Conservation (phyloP, 2,113 vertebrate species). For the Hystrix brachyura region DNA sequence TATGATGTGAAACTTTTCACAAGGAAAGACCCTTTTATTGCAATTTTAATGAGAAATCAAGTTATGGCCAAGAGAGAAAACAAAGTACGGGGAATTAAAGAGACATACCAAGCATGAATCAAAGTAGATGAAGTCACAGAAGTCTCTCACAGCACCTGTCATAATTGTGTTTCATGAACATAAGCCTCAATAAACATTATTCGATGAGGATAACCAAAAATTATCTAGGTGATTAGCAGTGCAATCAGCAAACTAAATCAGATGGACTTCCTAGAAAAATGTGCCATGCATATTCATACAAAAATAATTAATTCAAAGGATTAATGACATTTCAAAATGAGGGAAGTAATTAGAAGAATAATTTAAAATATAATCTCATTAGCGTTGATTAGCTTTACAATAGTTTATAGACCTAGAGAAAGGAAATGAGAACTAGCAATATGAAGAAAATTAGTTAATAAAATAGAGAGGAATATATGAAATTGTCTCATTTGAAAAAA, state of each 20-base stretch:
- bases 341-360: conserved; percentile 75
- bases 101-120: not conserved
- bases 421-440: conserved; percentile 23
- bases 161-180: conserved; percentile 21
- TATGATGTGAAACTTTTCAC: conserved; percentile 3
- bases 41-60: not conserved
- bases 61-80: not conserved
- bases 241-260: conserved; percentile 78
- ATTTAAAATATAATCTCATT: conserved; percentile 79
- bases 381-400: conserved; percentile 76
- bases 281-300: conserved; percentile 76
- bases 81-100: conserved; percentile 20
- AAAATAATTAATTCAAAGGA: conserved; percentile 79
- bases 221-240: conserved; percentile 66
- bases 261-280: conserved; percentile 71
- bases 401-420: conserved; percentile 59
- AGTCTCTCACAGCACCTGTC: not conserved
- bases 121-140: not conserved
- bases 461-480: conserved; percentile 10
- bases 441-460: not conserved
- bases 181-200: conserved; percentile 62
- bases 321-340: conserved; percentile 78
- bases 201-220: conserved; percentile 75
- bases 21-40: not conserved
- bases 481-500: not conserved